Conservation (phyloP, 2,888 invertebrate genomes). For the Spodoptera picta region DNA sequence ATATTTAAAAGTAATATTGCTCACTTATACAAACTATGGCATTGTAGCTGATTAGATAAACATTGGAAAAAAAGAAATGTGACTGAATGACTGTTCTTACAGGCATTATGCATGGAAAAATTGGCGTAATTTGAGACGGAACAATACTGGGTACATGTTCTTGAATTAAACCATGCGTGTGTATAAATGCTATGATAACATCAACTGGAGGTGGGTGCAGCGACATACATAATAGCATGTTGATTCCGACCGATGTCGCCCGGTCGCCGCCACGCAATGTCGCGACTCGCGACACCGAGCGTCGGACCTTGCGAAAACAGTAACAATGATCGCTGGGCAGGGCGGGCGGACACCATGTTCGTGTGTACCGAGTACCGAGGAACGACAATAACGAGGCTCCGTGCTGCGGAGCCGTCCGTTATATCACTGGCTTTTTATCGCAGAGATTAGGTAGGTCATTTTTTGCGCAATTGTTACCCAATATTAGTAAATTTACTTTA, state of each 20-base stretch:
- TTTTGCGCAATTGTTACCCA: too few species aligned
- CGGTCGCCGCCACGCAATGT: slow-evolving; percentile 61
- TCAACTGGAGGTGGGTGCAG: slow-evolving; percentile 67
- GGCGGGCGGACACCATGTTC: slow-evolving; percentile 55
- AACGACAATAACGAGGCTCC: slow-evolving; percentile 41
- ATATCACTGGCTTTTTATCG: too few species aligned
- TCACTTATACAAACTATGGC: background rate
- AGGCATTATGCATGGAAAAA: slow-evolving; percentile 34
- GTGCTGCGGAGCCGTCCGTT: too few species aligned
- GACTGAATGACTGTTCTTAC: slow-evolving; percentile 5
- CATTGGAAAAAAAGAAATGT: slow-evolving; percentile 25
- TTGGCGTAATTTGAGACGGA: slow-evolving; percentile 33
- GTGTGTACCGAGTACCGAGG: slow-evolving; percentile 32
- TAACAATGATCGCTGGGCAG: slow-evolving; percentile 64
- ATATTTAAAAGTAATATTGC: background rate
- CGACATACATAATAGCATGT: slow-evolving; percentile 55
- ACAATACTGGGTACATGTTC: slow-evolving; percentile 38
- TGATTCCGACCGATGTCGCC: slow-evolving; percentile 46
- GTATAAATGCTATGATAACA: slow-evolving; percentile 57
- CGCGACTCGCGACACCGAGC: slow-evolving; percentile 55
- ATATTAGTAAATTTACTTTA: too few species aligned
- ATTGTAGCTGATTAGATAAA: slow-evolving; percentile 23
- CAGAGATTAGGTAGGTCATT: too few species aligned
- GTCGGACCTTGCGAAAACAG: slow-evolving; percentile 65
- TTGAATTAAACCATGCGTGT: slow-evolving; percentile 36